Base-by-base conservation (phyloP, 2,888 invertebrate genomes). In the Pediacus dermestoides region DNA sequence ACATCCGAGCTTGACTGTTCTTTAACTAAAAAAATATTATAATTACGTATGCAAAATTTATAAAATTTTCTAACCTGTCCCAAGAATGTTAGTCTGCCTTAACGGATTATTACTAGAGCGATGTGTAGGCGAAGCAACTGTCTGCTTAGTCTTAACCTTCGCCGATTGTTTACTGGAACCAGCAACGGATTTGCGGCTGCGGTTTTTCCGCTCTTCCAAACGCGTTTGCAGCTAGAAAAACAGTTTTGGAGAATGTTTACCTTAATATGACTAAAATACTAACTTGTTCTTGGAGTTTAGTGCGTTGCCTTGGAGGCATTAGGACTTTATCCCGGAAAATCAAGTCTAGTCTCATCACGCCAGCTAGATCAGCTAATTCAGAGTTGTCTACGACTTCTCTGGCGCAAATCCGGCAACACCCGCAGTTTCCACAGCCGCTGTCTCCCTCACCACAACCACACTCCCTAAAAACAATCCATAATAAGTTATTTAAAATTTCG, bases 381-480 rank as follows among this genome's bases (percentile, higher is more conserved):
- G 72, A 70, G 54, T 76, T 78, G 54, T 77, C 78, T 25, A 76
- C 75, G 43, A 73, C 74, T 68, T 79, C 81, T 52, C 81, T 74
- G 2, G 89, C 93, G 66, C 97, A 97, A 2, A 84, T 78, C 25
- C 90, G 77, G 64, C 97, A 97, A 18, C 89, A 82, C 2, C 96
- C 95, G 68, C 97, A 97, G 46, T 86, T 82, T 1, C 85, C 80
- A 63, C 95, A 96, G 0, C 95, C 95, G 35, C 92, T 87, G 65
- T 95, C 94, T 1, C 95, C 96, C 64, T 89, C 87, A 2, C 95
- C 95, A 72, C 95, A 96, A 1, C 93, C 92, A 69, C 95, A 96
- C 57, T 86, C 85, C 60, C 92, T 93, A 53, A 18, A 61, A 61
- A 37, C 50, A 50, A 18, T 26, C 31, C 16, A 33, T 16, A 15